phyloP scores from a whole-genome alignment of 2,888 invertebrate species.

The Synergus gifuensis region DNA sequence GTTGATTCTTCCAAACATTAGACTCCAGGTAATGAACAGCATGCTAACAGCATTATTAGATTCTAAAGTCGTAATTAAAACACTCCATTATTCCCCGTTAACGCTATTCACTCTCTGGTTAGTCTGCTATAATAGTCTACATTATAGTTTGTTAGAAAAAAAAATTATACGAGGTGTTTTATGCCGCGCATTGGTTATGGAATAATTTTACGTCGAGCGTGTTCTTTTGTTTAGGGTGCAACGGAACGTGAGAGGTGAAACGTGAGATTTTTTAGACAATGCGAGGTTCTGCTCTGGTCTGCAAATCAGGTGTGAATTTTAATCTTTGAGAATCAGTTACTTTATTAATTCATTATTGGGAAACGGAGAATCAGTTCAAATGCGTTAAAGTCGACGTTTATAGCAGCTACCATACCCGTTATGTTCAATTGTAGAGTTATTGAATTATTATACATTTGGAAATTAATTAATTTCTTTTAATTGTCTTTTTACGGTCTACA shows the following conservation, averaged over 20 bases:
- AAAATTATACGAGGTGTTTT: conserved; percentile 9
- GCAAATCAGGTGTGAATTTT: conserved; percentile 26
- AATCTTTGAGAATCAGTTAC: background rate
- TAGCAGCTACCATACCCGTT: background rate
- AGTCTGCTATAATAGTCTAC: conserved; percentile 2
- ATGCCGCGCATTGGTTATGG: conserved; percentile 16
- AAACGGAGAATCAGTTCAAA: background rate
- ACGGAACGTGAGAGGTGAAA: conserved; percentile 40
- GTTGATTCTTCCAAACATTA: conserved; percentile 76
- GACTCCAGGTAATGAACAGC: conserved; percentile 71
- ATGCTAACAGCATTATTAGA: conserved; percentile 29
- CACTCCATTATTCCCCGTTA: conserved; percentile 34
- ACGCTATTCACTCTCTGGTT: conserved; percentile 1
- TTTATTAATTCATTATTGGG: background rate
- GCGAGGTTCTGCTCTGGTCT: background rate
- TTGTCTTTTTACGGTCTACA: background rate
- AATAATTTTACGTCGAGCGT: conserved; percentile 15
- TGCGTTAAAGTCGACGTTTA: background rate
- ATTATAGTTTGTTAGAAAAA: conserved; percentile 33
- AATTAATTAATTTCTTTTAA: background rate
- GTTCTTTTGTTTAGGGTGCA: conserved; percentile 35
- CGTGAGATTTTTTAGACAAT: conserved; percentile 40
- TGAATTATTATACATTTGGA: background rate
- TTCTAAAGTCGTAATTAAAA: conserved; percentile 34
- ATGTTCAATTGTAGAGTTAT: background rate